Percentiles rank a stretch among this genome's conserved stretches.
Evolutionary conservation across 2,888 invertebrate species (phyloP).

Genomic region (Tenthredo amoena): DNA sequence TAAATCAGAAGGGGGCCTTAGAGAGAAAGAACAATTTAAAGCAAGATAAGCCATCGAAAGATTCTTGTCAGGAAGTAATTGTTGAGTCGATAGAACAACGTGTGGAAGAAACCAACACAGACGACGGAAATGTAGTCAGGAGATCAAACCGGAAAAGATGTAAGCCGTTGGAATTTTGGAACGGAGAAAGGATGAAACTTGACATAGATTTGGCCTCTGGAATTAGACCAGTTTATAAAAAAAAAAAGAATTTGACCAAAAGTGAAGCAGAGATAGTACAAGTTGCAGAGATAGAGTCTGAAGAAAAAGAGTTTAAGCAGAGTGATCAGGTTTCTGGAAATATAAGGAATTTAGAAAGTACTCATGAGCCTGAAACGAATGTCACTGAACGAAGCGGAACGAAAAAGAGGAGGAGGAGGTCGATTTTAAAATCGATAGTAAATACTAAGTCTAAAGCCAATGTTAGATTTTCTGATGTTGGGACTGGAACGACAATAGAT

Average conservation of each 20-base stretch:
- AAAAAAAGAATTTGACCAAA: neutral
- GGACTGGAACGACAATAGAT: neutral
- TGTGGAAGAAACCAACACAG: neutral
- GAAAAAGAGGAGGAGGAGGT: neutral
- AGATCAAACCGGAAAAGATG: constrained; percentile 1
- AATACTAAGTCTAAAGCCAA: neutral
- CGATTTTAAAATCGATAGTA: neutral
- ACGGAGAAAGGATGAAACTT: constrained; percentile 18
- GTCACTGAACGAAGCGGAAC: neutral
- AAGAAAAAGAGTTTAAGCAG: neutral
- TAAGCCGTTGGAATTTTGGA: constrained; percentile 32
- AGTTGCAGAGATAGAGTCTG: neutral
- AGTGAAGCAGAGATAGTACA: neutral
- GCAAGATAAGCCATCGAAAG: neutral
- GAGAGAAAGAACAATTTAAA: neutral
- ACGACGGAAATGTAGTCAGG: neutral
- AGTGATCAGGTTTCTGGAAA: neutral
- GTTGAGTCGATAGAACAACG: neutral
- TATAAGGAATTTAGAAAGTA: neutral
- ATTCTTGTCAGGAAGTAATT: neutral
- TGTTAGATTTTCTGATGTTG: constrained; percentile 19
- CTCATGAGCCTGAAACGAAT: neutral
- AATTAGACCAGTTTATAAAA: neutral
- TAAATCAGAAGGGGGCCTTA: neutral
- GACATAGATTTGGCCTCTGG: neutral